phyloP scores from a whole-genome alignment of 1,140 invertebrate species.

The Aphelinus atriplicis region DNA sequence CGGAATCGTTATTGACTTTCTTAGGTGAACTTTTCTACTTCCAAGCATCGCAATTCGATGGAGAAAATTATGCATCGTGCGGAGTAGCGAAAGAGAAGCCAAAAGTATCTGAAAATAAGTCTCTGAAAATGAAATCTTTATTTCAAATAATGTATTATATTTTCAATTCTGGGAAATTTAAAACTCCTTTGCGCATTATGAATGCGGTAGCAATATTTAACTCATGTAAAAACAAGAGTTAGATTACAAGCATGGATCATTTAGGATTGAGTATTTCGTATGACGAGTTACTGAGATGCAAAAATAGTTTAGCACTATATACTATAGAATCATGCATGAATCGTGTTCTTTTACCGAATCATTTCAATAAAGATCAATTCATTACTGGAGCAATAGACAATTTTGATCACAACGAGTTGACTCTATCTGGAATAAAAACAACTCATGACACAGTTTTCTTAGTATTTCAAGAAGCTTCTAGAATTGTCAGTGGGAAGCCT shows the following conservation, averaged over 20 bases:
- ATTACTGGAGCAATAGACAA: conserved; percentile 36
- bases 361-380: conserved; percentile 15
- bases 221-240: conserved; percentile 19
- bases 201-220: conserved; percentile 19
- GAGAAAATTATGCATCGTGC: no score
- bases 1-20: neutral
- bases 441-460: conserved; percentile 39
- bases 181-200: conserved; percentile 28
- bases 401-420: conserved; percentile 42
- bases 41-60: neutral
- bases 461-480: conserved; percentile 26
- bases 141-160: conserved; percentile 28
- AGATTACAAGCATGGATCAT: conserved; percentile 26
- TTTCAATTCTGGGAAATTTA: conserved; percentile 8
- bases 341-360: conserved; percentile 30
- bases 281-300: conserved; percentile 26
- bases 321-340: conserved; percentile 1
- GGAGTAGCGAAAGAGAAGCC: no score
- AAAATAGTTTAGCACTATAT: conserved; percentile 22
- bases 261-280: conserved; percentile 34
- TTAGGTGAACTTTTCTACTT: neutral
- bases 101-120: neutral
- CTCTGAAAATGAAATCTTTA: conserved; percentile 8
- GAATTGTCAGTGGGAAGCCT: no score
- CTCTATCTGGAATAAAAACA: conserved; percentile 31